Evolutionary conservation across 2,113 vertebrate species (phyloP), one percentile per base, ranked within the genome.

Genomic region (Xenopus laevis): DNA sequence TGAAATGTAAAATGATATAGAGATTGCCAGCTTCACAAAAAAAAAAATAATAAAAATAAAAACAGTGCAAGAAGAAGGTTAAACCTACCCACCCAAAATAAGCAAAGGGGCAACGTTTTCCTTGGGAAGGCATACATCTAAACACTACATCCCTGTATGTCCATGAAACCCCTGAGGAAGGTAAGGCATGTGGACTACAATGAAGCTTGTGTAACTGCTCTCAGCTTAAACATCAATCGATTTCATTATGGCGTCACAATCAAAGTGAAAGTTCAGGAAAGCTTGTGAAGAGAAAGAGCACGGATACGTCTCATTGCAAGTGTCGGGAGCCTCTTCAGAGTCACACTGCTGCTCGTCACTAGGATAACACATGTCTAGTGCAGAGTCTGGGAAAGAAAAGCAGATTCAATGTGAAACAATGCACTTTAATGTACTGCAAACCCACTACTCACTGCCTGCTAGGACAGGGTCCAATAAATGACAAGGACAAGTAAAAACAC

Each of bases 221-320:
- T n/a, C n/a, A n/a, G 58, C 45, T 96, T 87, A 98, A 81, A 91
- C 90, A 82, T 98, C 93, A 79, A 97, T 95, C 88, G 87, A 95
- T 83, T 90, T 98, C 96, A 98, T 96, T 84, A 98, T 96, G 82
- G 94, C 95, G 68, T 95, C 95, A 79, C 88, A 87, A 86, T 98
- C 95, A 77, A 98, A 98, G 84, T 87, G 95, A 87, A 98, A 98
- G 83, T 89, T 94, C 83, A 98, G 88, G 84, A 98, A 98, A 75
- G 95, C 84, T 84, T 86, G 91, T 57, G 97, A 98, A 71, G 95
- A 97, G 61, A 93, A 86, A 23, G 85, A 78, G 27, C 86, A 85
- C 68, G 90, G 90, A 72, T 79, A 87, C 77, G 92, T 91, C 79
- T 88, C 91, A 62, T 88, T 92, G 80, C 87, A 90, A 52, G 85